These are phyloP conservation scores for Samia ricini DNA, from an alignment of 1,140 invertebrate species.

Conservation along the genomic window DNA sequence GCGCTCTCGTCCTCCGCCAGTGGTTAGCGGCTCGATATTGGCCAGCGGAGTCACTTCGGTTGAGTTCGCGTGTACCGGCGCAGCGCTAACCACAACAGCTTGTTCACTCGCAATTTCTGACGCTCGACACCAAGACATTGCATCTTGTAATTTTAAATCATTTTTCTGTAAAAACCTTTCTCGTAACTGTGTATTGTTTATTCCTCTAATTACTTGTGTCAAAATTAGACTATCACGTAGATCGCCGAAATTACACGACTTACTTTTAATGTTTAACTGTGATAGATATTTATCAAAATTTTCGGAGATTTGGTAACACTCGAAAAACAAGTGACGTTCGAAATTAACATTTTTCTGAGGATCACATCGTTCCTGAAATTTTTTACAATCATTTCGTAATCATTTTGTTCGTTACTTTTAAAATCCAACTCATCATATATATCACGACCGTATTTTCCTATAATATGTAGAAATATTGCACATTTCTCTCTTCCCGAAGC, in stretches of 20 bases:
- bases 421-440: neutral
- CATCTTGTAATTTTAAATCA: constrained; percentile 1
- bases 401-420: neutral
- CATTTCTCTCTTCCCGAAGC: too few species aligned
- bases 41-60: too few species aligned
- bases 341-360: neutral
- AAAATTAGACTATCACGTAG: constrained; percentile 15
- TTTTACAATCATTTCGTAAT: neutral
- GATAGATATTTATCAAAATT: constrained; percentile 15
- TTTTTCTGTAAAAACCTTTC: constrained; percentile 7
- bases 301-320: constrained; percentile 9
- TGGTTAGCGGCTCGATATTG: too few species aligned
- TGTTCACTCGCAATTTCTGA: constrained; percentile 14
- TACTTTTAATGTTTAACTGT: constrained; percentile 16
- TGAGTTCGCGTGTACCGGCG: too few species aligned
- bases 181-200: too few species aligned
- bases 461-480: too few species aligned
- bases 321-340: neutral
- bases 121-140: constrained; percentile 15
- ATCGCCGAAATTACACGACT: constrained; percentile 15
- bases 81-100: neutral
- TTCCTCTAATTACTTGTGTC: constrained; percentile 16
- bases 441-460: too few species aligned
- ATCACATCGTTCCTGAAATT: neutral
- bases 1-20: too few species aligned